These are phyloP conservation scores for Cyprinodon diabolis DNA, from an alignment of 2,797 vertebrate species.

Conservation along the genomic window DNA sequence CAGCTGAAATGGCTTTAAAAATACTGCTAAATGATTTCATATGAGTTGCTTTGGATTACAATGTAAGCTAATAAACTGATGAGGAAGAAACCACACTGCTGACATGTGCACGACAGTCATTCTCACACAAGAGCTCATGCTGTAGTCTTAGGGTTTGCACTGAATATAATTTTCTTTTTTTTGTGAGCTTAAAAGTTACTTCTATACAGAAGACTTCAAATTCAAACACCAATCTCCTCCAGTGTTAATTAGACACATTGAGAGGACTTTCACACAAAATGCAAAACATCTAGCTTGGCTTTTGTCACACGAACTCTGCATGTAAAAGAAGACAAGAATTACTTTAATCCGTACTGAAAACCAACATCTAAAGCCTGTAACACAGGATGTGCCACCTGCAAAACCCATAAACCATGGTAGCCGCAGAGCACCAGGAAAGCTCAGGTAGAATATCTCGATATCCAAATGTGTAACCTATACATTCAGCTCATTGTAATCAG, in stretches of 20 bases:
- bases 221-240: conserved; percentile 1
- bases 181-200: conserved; percentile 6
- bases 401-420: conserved; percentile 39
- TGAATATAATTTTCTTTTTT: conserved; percentile 6
- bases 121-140: conserved; percentile 21
- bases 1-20: conserved; percentile 40
- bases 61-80: conserved; percentile 65
- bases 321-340: conserved; percentile 43
- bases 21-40: conserved; percentile 52
- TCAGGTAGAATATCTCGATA: conserved; percentile 65
- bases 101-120: conserved; percentile 61
- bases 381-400: conserved; percentile 28
- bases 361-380: conserved; percentile 14
- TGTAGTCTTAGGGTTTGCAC: conserved; percentile 17
- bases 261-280: neutral
- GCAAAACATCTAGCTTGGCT: conserved; percentile 16
- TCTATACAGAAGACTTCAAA: conserved; percentile 10
- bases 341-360: conserved; percentile 41
- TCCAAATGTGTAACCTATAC: conserved; percentile 78
- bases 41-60: conserved; percentile 59
- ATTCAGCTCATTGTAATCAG: conserved; percentile 79
- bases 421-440: conserved; percentile 59
- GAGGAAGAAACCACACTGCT: conserved; percentile 61
- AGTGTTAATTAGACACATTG: no score
- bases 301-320: conserved; percentile 7